Base-by-base conservation (phyloP, 2,888 invertebrate species). In the Leptopilina drosophilae region DNA sequence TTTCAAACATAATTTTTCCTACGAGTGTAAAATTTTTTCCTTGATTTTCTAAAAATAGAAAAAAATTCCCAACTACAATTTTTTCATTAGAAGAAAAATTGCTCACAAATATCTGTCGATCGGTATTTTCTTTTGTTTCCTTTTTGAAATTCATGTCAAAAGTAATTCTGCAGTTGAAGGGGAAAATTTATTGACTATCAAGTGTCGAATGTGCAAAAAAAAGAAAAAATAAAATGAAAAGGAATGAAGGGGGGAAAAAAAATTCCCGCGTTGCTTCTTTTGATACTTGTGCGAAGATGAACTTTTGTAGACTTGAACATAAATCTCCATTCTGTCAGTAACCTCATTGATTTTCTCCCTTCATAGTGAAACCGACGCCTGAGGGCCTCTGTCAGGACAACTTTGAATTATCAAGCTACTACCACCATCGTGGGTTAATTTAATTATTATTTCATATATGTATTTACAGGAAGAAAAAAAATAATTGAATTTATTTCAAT, bases 301-400 rank as follows among this genome's bases (percentile, higher is more conserved):
- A 73, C 56, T n/a, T 56, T 73, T 73, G 33, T 56, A 62, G 15
- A 33, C 26, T 56, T 53, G 26, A 26, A 20, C 73, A 73, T 56
- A 56, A 56, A 56, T 73, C 77, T 77, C 53, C 33, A 42, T 73
- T 67, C 64, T 78, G 81, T 82, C 81, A 80, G 76, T 80, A 78
- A 79, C 81, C 77, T 65, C 77, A 83, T 83, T 78, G 83, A 83
- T 83, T 82, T 82, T 83, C 80, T 79, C 82, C 79, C 79, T 78
- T 75, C 9, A 56, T 33, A 73, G 33, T 56, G 73, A 73, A 73
- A 73, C 77, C 62, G 20, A 75, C 75, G 64, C 56, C 33, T 64
- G 56, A 33, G 77, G 67, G 75, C 73, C 73, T 73, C 73, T 73
- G 73, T 56, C 33, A 73, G 73, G 73, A 53, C 53, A 56, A 73